Percentiles rank a stretch among this genome's conserved stretches.
phyloP scores from a whole-genome alignment of 2,113 vertebrate genomes.

The Marmota monax region DNA sequence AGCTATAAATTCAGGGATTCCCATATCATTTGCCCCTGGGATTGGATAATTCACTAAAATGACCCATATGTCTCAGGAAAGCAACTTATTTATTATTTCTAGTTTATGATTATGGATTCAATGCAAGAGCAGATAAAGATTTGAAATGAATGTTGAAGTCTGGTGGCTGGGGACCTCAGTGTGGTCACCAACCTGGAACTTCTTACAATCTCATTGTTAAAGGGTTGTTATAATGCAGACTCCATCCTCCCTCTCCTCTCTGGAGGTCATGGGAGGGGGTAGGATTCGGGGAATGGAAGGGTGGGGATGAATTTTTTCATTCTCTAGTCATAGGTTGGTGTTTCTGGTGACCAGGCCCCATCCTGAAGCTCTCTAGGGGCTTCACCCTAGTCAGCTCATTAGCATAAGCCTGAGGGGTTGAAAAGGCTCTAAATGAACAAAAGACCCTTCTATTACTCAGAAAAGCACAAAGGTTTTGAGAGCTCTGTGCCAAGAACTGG shows the following conservation, averaged over 20 bases:
- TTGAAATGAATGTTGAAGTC: no score
- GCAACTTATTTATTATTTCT: not conserved
- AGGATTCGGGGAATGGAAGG: not conserved
- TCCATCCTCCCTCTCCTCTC: not conserved
- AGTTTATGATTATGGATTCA: not conserved
- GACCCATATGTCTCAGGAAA: not conserved
- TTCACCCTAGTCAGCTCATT: not conserved
- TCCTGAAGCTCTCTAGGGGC: not conserved
- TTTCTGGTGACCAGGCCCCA: not conserved
- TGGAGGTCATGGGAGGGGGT: not conserved
- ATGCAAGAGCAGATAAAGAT: not conserved
- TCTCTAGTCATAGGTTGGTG: not conserved
- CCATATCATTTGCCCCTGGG: rapidly evolving
- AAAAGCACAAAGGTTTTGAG: not conserved
- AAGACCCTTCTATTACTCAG: not conserved
- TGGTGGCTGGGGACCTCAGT: not conserved
- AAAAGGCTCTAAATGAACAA: not conserved
- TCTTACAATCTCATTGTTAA: not conserved
- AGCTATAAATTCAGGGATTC: not conserved
- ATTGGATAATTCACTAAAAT: not conserved
- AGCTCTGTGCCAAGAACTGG: not conserved
- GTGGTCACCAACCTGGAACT: not conserved
- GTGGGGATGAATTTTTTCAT: not conserved
- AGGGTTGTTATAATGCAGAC: not conserved
- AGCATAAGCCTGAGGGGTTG: not conserved